Evolutionary conservation across 2,797 vertebrate species (phyloP).

Genomic region (Fistularia commersonii): DNA sequence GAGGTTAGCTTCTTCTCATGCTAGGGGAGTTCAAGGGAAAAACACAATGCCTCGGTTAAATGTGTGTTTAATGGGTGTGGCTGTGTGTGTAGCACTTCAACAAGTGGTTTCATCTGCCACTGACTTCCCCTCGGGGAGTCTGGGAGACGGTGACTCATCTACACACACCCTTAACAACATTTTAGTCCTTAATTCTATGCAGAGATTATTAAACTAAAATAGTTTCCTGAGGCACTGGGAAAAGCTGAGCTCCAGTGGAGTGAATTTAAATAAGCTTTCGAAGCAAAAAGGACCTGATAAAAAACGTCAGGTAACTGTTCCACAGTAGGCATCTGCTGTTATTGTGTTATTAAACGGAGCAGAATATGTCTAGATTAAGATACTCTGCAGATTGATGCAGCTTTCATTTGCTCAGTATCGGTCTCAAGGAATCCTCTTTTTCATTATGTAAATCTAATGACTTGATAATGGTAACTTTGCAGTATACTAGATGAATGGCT

Average conservation of each 20-base stretch:
- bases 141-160: slow-evolving; percentile 40
- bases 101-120: slow-evolving; percentile 19
- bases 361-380: too few relatives aligned
- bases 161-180: slow-evolving; percentile 14
- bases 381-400: too few relatives aligned
- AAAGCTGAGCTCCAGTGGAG: too few relatives aligned
- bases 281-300: too few relatives aligned
- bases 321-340: too few relatives aligned
- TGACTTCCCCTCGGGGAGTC: slow-evolving; percentile 27
- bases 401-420: too few relatives aligned
- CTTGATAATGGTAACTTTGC: background rate
- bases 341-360: background rate
- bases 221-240: too few relatives aligned
- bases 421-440: too few relatives aligned
- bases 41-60: slow-evolving; percentile 12
- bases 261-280: too few relatives aligned
- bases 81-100: slow-evolving; percentile 20
- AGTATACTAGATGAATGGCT: background rate
- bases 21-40: slow-evolving; percentile 16
- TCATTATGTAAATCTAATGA: too few relatives aligned
- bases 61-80: slow-evolving; percentile 21
- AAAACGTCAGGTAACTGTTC: too few relatives aligned
- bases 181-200: background rate
- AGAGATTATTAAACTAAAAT: too few relatives aligned
- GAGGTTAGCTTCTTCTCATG: background rate